Base-by-base conservation (phyloP, 2,797 vertebrate genomes). In the Sebastes nivosus region DNA sequence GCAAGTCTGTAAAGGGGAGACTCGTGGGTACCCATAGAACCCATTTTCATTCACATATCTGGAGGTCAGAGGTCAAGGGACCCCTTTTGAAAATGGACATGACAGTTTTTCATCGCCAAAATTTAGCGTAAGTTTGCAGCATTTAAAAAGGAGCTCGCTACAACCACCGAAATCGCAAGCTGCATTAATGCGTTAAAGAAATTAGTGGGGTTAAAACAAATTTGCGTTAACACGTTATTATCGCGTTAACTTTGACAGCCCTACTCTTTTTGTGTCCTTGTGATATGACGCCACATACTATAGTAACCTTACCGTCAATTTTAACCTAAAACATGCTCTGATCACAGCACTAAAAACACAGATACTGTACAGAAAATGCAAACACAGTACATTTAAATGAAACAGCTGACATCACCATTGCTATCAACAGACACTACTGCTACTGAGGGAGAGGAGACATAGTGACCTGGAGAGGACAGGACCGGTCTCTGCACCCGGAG, bases 381-480 rank as follows among this genome's bases (percentile, higher is more conserved):
- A 71, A 34, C 2, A 61, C 9, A 8, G 18, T 1, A 13, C 38
- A 29, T 10, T 20, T 2, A 55, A 68, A 68, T n/a, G 1, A 22
- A 74, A 25, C 9, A 1, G n/a, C 5, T 42, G 12, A 27, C 42
- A 58, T 14, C 6, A 1, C 18, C 2, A 3, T 10, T 32, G 12
- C 38, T 54, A 16, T 42, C 6, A 25, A 55, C 18, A 50, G 30
- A 29, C 10, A 24, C 27, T 75, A 24, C 27, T 75, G 59, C 32
- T 14, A 2, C 38, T 20, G 16, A 67, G 9, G 24, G 1, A 46
- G 6, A 10, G 55, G 8, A 72, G 24, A 22, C 1, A 36, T 16
- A 30, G 69, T 32, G 77, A 97, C 97, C 97, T 97, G 97, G 95
- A 92, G 96, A 96, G 92, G 97, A 95, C 88, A 96, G 94, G 87